Base-by-base conservation (phyloP, 1,140 invertebrate species). In the Drosophila serrata region DNA sequence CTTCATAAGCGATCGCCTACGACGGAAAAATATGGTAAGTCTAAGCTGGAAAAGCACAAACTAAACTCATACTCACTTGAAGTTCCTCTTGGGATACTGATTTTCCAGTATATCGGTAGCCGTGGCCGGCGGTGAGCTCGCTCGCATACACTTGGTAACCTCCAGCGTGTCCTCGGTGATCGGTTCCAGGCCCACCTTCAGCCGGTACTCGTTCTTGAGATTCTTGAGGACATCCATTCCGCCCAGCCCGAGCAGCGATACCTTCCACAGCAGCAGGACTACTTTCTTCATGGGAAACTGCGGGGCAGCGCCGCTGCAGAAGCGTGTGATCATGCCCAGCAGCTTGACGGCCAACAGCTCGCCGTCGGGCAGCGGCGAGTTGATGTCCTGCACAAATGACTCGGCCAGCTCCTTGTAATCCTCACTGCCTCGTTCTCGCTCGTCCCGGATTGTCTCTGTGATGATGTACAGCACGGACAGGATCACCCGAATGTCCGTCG, bases 271-370 rank as follows among this genome's bases (percentile, higher is more conserved):
- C 3, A 99, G 93, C n/a, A 99, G 93, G 29, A 99, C 93, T 57
- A 99, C 97, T 94, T 99, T 99, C 93, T 99, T 99, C 95, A 99
- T 99, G 15, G 98, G 98, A 94, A 99, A 99, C 94, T 99, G 98
- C 46, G 98, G 97, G 12, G 97, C 97, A 42, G 96, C 96, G 1
- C 98, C 98, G 88, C 97, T 98, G 93, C 98, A 99, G 92, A 99
- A 98, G 77, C 96, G 95, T 19, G 97, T 98, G 8, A 99, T 97
- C 98, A 99, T 98, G 73, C 96, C 95, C 48, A 99, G 94, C 61
- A 99, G 93, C 88, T 98, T 98, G 4, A 99, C 95, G 13, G 96
- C 95, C 13, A 99, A 93, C 53, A 98, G 93, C 92, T 99, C 98
- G 77, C 98, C 97, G 85, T 98, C 97, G 45, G 95, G 95, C 92